phyloP scores from a whole-genome alignment of 2,888 invertebrate species.

The Boloria selene region DNA sequence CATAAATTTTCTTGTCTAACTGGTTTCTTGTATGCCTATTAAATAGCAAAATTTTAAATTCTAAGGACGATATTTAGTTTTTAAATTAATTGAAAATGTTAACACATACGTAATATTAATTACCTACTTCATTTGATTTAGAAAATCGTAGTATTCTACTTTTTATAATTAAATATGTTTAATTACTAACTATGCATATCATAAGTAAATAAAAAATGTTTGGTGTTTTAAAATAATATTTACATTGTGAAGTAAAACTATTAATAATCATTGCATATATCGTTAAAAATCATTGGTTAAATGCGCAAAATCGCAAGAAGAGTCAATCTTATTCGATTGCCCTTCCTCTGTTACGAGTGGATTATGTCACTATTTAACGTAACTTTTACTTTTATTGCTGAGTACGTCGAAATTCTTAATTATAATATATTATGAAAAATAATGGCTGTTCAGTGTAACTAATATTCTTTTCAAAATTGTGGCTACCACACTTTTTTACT shows the following conservation, averaged over 20 bases:
- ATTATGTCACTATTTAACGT: conserved; percentile 19
- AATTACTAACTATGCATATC: too few species aligned
- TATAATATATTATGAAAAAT: neutral
- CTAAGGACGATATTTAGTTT: conserved; percentile 22
- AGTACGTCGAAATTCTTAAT: conserved; percentile 13
- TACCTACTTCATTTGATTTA: too few species aligned
- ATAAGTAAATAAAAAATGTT: too few species aligned
- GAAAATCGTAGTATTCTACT: neutral
- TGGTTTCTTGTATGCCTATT: conserved; percentile 41
- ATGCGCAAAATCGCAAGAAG: too few species aligned
- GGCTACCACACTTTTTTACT: too few species aligned
- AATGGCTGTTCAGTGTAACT: neutral
- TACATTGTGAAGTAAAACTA: too few species aligned
- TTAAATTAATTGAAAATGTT: neutral
- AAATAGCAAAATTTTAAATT: conserved; percentile 33
- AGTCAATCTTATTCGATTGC: neutral
- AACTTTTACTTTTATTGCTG: conserved; percentile 20
- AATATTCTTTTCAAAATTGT: neutral
- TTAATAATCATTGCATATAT: too few species aligned
- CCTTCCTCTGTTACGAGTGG: conserved; percentile 8
- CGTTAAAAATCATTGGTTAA: too few species aligned
- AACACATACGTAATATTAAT: too few species aligned
- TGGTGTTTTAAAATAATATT: too few species aligned
- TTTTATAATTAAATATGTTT: too few species aligned
- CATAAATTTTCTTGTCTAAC: conserved; percentile 44